A percentile compares a stretch with the other conserved stretches of the same genome.
Conservation (phyloP, 2,797 vertebrate genomes). For the Poecilia velifera region DNA sequence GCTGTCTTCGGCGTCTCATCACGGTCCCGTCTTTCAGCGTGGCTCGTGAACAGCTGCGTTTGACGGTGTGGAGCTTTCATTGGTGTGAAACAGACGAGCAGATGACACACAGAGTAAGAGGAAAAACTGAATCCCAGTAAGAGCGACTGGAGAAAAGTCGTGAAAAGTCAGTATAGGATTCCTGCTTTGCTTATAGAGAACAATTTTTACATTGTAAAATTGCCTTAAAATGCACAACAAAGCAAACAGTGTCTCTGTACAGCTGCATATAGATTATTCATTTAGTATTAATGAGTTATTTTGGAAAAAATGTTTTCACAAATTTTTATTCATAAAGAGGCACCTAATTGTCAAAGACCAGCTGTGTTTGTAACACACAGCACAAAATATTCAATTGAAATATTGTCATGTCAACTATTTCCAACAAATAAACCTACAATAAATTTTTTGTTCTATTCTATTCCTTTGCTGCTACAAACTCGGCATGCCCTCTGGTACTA, state of each 20-base stretch:
- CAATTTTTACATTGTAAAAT: background rate
- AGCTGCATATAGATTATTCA: background rate
- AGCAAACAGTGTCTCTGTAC: background rate
- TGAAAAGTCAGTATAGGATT: conserved; percentile 7
- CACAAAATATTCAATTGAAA: background rate
- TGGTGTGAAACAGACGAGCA: conserved; percentile 41
- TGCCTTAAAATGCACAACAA: background rate
- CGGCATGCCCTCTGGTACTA: background rate
- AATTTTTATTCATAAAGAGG: background rate
- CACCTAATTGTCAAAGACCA: background rate
- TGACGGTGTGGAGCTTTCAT: conserved; percentile 48
- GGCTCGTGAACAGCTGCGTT: conserved; percentile 49
- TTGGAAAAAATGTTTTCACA: background rate
- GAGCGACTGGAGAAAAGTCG: conserved; percentile 30
- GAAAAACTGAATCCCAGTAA: conserved; percentile 44
- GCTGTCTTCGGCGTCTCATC: conserved; percentile 20
- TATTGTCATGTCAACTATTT: background rate
- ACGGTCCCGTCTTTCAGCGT: conserved; percentile 28
- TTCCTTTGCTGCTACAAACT: too few relatives aligned
- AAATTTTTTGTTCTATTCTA: background rate
- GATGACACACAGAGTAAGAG: conserved; percentile 16
- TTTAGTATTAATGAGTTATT: background rate
- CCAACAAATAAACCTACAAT: background rate
- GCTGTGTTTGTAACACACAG: background rate
- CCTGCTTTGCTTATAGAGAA: background rate